These are phyloP conservation scores for Acanthaster planci DNA, from an alignment of 35 echinoderm and acorn worm genomes.

Conservation along the genomic window DNA sequence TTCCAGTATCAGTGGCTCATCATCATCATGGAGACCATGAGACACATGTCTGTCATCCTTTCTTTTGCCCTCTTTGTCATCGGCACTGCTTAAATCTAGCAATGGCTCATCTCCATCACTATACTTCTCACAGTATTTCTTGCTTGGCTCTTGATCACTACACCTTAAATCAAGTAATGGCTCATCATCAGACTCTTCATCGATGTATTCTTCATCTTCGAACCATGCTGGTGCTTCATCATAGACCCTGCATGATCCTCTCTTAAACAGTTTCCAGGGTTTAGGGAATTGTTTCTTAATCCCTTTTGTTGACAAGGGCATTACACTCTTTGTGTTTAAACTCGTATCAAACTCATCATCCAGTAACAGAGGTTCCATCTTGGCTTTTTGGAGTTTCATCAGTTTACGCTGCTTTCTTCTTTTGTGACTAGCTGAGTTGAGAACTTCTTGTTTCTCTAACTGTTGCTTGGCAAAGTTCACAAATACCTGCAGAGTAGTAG, in stretches of 20 bases:
- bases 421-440: not conserved
- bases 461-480: constrained; percentile 94
- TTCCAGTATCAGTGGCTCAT: not conserved
- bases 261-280: not conserved
- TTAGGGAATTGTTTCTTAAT: not conserved
- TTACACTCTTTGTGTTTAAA: not conserved
- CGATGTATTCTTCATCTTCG: not conserved
- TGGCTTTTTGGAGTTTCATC: not conserved
- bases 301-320: not conserved
- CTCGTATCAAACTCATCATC: constrained; percentile 61
- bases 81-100: constrained; percentile 12
- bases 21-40: not conserved
- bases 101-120: not conserved
- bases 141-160: not conserved
- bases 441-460: constrained; percentile 72
- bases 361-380: constrained; percentile 50
- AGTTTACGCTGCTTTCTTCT: constrained; percentile 1
- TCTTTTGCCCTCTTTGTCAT: not conserved
- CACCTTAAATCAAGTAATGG: constrained; percentile 3
- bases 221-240: not conserved
- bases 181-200: not conserved
- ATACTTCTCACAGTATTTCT: not conserved
- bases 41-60: not conserved
- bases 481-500: constrained; percentile 85
- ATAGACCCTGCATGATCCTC: not conserved